Evolutionary conservation across 2,888 invertebrate genomes (phyloP).

Genomic region (Sinelater perroti): DNA sequence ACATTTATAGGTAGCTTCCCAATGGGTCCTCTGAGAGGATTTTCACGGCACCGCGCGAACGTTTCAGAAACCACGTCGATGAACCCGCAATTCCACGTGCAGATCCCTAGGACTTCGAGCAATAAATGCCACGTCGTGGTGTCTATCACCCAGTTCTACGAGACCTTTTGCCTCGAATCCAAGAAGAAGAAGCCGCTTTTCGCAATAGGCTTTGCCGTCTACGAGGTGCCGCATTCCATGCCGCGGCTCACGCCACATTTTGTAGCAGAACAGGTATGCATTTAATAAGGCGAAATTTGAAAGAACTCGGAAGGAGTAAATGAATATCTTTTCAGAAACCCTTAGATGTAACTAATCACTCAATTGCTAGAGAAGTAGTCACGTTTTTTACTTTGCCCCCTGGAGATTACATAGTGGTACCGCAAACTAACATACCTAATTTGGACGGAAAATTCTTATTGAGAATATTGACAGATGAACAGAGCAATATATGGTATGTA

Average conservation of each 20-base stretch:
- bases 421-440: slow-evolving; percentile 74
- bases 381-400: slow-evolving; percentile 79
- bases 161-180: slow-evolving; percentile 60
- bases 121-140: slow-evolving; percentile 78
- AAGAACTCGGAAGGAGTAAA: too few species aligned
- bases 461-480: slow-evolving; percentile 76
- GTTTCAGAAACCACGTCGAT: slow-evolving; percentile 70
- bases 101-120: slow-evolving; percentile 69
- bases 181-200: slow-evolving; percentile 65
- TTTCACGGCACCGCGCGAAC: slow-evolving; percentile 1
- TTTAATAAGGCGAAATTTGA: slow-evolving; percentile 1
- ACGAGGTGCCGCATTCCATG: slow-evolving; percentile 72
- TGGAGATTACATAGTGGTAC: slow-evolving; percentile 78
- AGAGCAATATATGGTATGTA: slow-evolving; percentile 73
- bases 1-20: slow-evolving; percentile 63
- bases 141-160: slow-evolving; percentile 74
- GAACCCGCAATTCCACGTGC: slow-evolving; percentile 77
- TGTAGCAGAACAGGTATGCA: slow-evolving; percentile 66
- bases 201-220: slow-evolving; percentile 76
- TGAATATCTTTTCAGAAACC: slow-evolving; percentile 64
- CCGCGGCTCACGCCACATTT: slow-evolving; percentile 69
- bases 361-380: slow-evolving; percentile 72
- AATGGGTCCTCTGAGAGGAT: too few species aligned
- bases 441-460: slow-evolving; percentile 76
- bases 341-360: slow-evolving; percentile 73